Evolutionary conservation across 2,797 vertebrate genomes (phyloP), one percentile per base, ranked within the genome.

Genomic region (Lithobates sylvaticus): DNA sequence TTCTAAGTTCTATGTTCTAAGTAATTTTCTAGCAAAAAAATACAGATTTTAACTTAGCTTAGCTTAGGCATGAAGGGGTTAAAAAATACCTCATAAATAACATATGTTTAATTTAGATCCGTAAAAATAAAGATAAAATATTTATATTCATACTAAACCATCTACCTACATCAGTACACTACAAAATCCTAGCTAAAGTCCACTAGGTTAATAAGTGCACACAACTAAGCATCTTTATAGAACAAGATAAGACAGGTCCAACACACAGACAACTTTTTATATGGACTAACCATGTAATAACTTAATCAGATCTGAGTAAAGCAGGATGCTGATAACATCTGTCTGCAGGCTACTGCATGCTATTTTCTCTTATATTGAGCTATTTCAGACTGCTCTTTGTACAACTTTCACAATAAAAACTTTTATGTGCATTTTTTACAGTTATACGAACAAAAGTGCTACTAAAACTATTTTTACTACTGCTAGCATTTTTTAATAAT

Each of bases 351-450:
- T 94, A 94, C 93, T 94, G 92, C 93, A 92, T 93, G 93, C 92
- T 92, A 93, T 94, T 94, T 93, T 95, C 93, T 50, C 93, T 92
- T 94, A 94, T 94, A 93, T 92, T 93, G 91, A 92, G 91, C 94
- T 94, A 93, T 92, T 92, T 94, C 93, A 88, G 92, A 89, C 84
- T 88, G 91, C 93, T 94, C 91, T 94, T 93, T 94, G 92, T 93
- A 93, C 94, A 92, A 93, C 91, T 87, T 91, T 90, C 92, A 95
- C 94, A 96, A 95, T 95, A 93, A 95, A 96, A 93, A 92, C 93
- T 94, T 95, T 95, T 94, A 94, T 93, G 88, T 93, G 84, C 90
- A 88, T 89, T 92, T 92, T 94, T 96, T 94, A 94, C 92, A 88
- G 85, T 89, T 89, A 89, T 18, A 93, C 90, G 92, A 93, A 13